Evolutionary conservation across 2,797 vertebrate genomes (phyloP).

Genomic region (Schizothorax lantsangensis): DNA sequence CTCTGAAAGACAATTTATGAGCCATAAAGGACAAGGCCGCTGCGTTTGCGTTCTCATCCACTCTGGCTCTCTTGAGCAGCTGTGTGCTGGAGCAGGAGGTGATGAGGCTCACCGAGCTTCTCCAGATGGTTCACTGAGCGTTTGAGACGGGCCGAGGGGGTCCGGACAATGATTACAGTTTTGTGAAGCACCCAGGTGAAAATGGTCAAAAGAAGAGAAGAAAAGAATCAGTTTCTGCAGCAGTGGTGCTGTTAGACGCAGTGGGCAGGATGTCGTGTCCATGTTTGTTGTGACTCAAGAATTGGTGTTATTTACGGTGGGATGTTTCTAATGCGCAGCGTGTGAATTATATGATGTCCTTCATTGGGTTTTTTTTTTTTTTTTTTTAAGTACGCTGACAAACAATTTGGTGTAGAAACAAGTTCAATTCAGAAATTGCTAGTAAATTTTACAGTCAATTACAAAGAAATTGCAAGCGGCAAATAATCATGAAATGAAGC

Average conservation of each 20-base stretch:
- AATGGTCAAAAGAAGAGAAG: constrained; percentile 63
- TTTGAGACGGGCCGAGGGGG: constrained; percentile 41
- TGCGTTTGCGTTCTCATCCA: constrained; percentile 49
- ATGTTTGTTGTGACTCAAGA: neutral
- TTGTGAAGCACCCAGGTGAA: constrained; percentile 75
- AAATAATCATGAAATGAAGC: too few relatives aligned
- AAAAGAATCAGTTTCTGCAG: constrained; percentile 72
- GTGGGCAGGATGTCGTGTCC: constrained; percentile 51
- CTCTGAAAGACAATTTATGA: constrained; percentile 74
- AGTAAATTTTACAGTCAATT: neutral
- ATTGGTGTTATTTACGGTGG: neutral
- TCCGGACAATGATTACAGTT: constrained; percentile 71
- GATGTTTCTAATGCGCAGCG: neutral
- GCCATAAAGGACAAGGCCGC: constrained; percentile 70
- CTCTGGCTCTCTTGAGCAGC: constrained; percentile 68
- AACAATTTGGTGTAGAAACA: neutral
- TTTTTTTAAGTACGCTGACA: neutral
- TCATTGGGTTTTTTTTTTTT: neutral
- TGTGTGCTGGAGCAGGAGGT: constrained; percentile 76
- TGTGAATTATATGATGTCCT: neutral
- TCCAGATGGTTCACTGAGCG: constrained; percentile 77
- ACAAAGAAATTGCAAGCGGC: too few relatives aligned
- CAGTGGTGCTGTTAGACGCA: neutral
- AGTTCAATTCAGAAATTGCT: neutral
- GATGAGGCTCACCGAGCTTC: constrained; percentile 68